Evolutionary conservation across 2,797 vertebrate genomes (phyloP), one percentile per base, ranked within the genome.

Genomic region (Aldrovandia affinis): DNA sequence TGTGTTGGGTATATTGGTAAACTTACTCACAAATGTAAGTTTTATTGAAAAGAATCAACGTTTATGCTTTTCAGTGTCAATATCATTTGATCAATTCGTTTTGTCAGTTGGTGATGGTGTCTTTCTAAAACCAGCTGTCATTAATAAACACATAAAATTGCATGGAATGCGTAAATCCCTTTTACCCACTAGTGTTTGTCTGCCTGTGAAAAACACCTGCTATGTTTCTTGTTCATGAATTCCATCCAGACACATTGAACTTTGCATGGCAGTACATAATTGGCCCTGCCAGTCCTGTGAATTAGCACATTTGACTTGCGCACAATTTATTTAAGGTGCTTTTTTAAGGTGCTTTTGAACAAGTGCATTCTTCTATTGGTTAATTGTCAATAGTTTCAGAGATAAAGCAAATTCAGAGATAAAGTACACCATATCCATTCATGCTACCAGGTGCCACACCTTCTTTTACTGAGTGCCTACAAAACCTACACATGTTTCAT

Each of bases 231-330:
- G 68, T 39, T n/a, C 10, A 59, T 33, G 78, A 33, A 57, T 22
- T 52, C 52, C 30, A 80, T 36, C 30, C 54, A 33, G 30, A 55
- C 65, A 47, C 57, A 78, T 30, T 28, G 55, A 18, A 7, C 36
- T 78, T 63, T 78, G n/a, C 75, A 78, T 78, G n/a, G 33, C 77
- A 54, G 61, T n/a, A 33, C n/a, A 63, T 33, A 78, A 30, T 10
- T 33, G 22, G 33, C 20, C 9, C 55, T 36, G 52, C 25, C 22
- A 61, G 54, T 30, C 54, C 36, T 57, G 33, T 18, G 25, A 25
- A 61, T 25, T 5, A 36, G 10, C 57, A 14, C 20, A 0, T 25
- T n/a, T n/a, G n/a, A 39, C 25, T 28, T 30, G 63, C 50, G 61
- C 20, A 52, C 14, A 47, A 18, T 78, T 9, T 10, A 83, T 3